These are phyloP conservation scores for Psittacara wagleri DNA, from an alignment of 2,113 vertebrate genomes.

Conservation along the genomic window DNA sequence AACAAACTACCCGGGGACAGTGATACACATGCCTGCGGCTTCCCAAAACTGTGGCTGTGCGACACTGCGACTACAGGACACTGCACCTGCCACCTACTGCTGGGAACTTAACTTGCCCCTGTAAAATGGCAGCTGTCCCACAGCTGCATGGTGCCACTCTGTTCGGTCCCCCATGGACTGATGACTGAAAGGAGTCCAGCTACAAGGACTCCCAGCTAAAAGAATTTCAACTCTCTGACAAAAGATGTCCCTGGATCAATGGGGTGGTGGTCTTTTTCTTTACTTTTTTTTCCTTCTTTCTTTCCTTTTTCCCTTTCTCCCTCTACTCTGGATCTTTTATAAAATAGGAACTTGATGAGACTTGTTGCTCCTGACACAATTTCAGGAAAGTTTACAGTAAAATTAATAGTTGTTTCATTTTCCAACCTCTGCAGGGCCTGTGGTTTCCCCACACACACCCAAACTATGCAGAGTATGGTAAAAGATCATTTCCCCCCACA, in stretches of 20 bases:
- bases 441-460: not conserved
- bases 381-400: not conserved
- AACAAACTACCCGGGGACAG: not conserved
- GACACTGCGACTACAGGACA: not conserved
- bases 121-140: not conserved
- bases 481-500: not conserved
- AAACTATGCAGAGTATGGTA: not conserved
- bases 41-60: not conserved
- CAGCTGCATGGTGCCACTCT: not conserved
- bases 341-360: not conserved
- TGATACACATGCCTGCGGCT: not conserved
- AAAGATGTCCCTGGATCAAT: not conserved
- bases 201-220: not conserved
- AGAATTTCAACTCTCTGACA: not conserved
- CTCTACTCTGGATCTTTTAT: not conserved
- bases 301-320: not conserved
- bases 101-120: not conserved
- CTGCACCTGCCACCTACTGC: not conserved
- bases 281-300: not conserved
- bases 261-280: not conserved
- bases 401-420: not conserved
- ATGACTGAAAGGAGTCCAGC: not conserved
- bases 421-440: not conserved
- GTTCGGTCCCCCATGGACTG: not conserved
- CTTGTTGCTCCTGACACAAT: not conserved